phyloP scores from a whole-genome alignment of 92 coral and sea anemone species.

The Diadumene lineata region DNA sequence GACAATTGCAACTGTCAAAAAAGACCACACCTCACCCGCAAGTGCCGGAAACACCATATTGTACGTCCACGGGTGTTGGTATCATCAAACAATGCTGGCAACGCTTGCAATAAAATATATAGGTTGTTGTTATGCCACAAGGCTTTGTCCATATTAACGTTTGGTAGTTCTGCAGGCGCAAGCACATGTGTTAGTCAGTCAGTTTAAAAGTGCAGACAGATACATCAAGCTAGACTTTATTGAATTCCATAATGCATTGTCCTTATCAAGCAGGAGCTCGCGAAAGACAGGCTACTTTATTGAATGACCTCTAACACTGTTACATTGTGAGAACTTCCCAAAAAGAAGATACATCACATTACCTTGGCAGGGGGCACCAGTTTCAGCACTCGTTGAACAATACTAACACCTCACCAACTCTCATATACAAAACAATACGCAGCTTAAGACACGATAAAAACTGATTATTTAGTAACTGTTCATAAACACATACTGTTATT shows the following conservation, averaged over 20 bases:
- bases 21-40: no score
- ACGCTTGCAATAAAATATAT: no score
- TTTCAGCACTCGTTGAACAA: background rate
- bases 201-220: no score
- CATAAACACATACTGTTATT: background rate
- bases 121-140: no score
- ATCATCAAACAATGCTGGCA: no score
- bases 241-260: background rate
- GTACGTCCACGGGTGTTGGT: no score
- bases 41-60: no score
- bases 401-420: background rate
- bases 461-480: background rate
- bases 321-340: conserved; percentile 5
- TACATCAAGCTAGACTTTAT: conserved; percentile 2
- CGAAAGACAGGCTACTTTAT: conserved; percentile 11
- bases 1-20: no score
- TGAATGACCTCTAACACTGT: background rate
- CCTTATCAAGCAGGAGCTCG: conserved; percentile 28
- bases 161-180: no score
- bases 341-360: background rate
- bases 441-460: background rate
- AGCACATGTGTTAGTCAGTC: background rate
- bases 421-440: background rate
- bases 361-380: background rate
- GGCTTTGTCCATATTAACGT: no score